These are phyloP conservation scores for Monomorium pharaonis DNA, from an alignment of 1,140 invertebrate species.

Conservation along the genomic window DNA sequence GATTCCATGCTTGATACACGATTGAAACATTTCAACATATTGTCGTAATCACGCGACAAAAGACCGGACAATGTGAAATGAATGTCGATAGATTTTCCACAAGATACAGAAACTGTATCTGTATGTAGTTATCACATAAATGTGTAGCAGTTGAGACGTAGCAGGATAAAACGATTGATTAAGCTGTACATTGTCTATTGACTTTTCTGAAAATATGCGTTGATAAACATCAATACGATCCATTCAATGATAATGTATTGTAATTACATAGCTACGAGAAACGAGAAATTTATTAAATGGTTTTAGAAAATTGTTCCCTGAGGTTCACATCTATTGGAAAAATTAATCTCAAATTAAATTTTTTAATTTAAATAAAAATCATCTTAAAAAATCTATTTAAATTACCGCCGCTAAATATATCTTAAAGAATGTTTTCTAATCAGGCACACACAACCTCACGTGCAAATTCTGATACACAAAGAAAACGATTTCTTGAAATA, in stretches of 20 bases:
- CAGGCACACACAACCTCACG: neutral
- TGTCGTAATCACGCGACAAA: neutral
- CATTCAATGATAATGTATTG: neutral
- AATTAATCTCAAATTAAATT: neutral
- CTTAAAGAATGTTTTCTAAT: neutral
- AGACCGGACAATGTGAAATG: neutral
- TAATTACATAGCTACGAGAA: neutral
- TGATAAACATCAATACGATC: neutral
- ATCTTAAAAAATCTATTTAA: neutral
- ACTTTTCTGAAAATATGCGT: neutral
- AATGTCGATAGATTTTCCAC: neutral
- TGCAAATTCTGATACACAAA: neutral
- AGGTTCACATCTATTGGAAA: neutral
- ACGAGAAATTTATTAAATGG: neutral
- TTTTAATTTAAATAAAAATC: neutral
- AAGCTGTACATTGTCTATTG: neutral
- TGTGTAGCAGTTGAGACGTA: neutral
- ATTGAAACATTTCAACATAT: neutral
- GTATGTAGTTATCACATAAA: neutral
- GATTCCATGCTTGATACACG: neutral
- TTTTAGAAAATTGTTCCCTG: neutral
- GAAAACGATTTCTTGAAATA: too few relatives aligned
- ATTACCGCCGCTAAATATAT: neutral
- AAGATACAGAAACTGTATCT: neutral
- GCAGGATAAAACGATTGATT: neutral